Conservation (phyloP, 2,797 vertebrate species). For the Eurystomus glaucurus region DNA sequence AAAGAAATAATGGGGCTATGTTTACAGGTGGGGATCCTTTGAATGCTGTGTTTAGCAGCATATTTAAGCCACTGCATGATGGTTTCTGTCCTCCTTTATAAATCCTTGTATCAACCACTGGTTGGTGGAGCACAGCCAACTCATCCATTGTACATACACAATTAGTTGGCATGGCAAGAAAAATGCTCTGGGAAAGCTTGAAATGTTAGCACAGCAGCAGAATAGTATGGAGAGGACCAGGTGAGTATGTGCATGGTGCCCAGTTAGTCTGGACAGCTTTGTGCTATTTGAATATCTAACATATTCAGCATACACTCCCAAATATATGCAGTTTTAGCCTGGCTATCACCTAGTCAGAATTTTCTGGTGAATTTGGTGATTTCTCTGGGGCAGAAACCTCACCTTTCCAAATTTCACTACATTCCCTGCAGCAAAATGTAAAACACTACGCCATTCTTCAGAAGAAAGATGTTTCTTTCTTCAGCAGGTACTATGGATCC, state of each 20-base stretch:
- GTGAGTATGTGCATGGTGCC: background rate
- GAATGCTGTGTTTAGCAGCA: background rate
- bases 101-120: background rate
- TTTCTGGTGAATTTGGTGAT: background rate
- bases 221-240: background rate
- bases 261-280: background rate
- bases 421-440: background rate
- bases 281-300: background rate
- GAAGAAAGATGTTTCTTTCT: background rate
- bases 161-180: background rate
- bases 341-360: background rate
- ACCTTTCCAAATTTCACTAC: background rate
- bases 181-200: background rate
- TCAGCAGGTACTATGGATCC: background rate
- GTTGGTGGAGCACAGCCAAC: background rate
- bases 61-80: background rate
- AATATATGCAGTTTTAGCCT: background rate
- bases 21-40: background rate
- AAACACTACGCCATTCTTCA: background rate
- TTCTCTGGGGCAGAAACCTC: background rate
- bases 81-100: background rate
- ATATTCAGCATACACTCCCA: background rate
- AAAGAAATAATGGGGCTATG: background rate
- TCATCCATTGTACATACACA: background rate
- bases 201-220: background rate